Percentiles rank a stretch among this genome's conserved stretches.
Evolutionary conservation across 2,113 vertebrate species (phyloP).

Genomic region (Theristicus caerulescens): DNA sequence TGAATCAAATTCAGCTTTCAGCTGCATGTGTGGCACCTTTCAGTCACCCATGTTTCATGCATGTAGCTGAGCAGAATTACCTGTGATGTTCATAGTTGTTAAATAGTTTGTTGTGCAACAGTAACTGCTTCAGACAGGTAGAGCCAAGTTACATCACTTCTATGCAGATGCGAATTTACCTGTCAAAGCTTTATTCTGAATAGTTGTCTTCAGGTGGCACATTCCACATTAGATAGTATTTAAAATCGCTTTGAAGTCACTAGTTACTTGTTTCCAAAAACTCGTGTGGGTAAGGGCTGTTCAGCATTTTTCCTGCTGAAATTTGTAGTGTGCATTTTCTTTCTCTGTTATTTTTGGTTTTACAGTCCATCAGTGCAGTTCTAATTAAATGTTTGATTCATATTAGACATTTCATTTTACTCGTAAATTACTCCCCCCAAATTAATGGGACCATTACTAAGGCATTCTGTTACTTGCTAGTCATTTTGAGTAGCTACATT

Average conservation of each 20-base stretch:
- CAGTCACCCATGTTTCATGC: background rate
- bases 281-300: background rate
- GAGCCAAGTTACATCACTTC: background rate
- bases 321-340: background rate
- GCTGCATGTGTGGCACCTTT: background rate
- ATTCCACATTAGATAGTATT: background rate
- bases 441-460: background rate
- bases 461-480: background rate
- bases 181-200: background rate
- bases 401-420: background rate
- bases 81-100: background rate
- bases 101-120: background rate
- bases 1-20: background rate
- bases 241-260: background rate
- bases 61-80: background rate
- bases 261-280: background rate
- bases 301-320: background rate
- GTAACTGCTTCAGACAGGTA: background rate
- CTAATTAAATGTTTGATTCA: background rate
- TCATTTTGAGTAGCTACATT: background rate
- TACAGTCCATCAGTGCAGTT: background rate
- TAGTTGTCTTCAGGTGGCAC: background rate
- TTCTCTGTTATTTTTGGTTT: background rate
- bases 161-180: background rate
- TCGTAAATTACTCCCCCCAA: background rate